phyloP scores from a whole-genome alignment of 2,113 vertebrate species.

The Ctenomys sociabilis region DNA sequence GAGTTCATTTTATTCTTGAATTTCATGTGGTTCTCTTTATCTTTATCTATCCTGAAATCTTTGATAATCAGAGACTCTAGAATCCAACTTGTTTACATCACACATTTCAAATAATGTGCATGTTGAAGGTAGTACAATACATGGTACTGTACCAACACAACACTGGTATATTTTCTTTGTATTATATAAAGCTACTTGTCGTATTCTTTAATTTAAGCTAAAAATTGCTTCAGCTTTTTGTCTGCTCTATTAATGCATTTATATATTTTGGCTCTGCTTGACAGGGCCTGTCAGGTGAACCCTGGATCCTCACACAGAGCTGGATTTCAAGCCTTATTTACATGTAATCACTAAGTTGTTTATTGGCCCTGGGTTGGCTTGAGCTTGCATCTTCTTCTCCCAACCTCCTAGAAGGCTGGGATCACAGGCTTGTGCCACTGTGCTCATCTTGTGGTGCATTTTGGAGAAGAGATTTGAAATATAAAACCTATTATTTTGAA shows the following conservation, averaged over 20 bases:
- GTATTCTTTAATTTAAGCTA: slow-evolving; percentile 2
- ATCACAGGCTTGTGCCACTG: background rate
- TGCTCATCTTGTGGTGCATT: background rate
- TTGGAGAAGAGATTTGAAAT: slow-evolving; percentile 28
- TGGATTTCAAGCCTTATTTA: background rate
- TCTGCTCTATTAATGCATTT: slow-evolving; percentile 2
- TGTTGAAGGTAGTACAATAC: background rate
- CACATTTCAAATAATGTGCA: background rate
- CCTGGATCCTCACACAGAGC: background rate
- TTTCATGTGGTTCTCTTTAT: background rate
- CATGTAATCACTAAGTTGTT: background rate
- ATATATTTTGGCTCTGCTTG: background rate
- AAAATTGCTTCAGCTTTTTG: background rate
- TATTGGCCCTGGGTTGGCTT: background rate
- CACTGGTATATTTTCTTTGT: background rate
- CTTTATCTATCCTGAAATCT: background rate
- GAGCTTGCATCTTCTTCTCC: background rate
- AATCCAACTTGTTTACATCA: background rate
- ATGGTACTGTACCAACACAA: background rate
- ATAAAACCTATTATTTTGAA: background rate
- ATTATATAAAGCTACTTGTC: background rate
- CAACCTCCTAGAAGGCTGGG: background rate
- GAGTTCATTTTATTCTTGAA: background rate
- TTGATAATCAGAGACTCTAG: background rate
- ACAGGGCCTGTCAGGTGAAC: background rate